Percentiles rank a stretch among this genome's conserved stretches.
Conservation (phyloP, 2,888 invertebrate species). For the Protonemura montana region DNA sequence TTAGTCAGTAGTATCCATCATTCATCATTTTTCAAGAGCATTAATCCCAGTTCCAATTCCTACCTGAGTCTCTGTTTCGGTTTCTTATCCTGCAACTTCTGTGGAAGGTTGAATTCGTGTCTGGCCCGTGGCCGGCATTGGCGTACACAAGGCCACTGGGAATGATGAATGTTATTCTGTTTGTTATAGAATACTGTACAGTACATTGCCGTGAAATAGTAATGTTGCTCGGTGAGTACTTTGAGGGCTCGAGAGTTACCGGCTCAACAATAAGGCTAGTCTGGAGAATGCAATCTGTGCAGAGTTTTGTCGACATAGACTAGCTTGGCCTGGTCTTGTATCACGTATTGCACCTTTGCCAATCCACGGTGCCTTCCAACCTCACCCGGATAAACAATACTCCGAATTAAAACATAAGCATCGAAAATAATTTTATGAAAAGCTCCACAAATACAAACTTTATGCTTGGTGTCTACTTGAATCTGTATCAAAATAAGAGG, state of each 20-base stretch:
- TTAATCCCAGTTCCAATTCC: not conserved
- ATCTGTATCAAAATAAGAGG: too few relatives aligned
- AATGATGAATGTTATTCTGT: constrained; percentile 48
- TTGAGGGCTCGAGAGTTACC: constrained; percentile 12
- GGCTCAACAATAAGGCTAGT: not conserved
- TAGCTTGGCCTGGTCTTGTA: not conserved
- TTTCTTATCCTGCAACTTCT: not conserved
- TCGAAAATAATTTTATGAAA: too few relatives aligned
- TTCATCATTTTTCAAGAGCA: not conserved
- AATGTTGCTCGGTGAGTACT: constrained; percentile 47
- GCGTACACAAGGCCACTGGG: constrained; percentile 1
- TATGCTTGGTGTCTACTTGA: too few relatives aligned
- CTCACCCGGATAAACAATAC: not conserved
- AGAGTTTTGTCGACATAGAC: not conserved
- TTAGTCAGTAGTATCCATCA: not conserved
- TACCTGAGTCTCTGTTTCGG: not conserved
- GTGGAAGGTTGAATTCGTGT: not conserved
- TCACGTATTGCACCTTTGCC: not conserved
- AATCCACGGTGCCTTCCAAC: not conserved
- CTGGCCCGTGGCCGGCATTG: not conserved
- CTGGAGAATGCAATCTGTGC: not conserved
- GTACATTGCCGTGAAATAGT: constrained; percentile 48
- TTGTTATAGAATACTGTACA: constrained; percentile 49
- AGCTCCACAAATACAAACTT: too few relatives aligned
- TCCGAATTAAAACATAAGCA: too few relatives aligned